Conservation (phyloP, 2,113 vertebrate species). For the Synchiropus splendidus region DNA sequence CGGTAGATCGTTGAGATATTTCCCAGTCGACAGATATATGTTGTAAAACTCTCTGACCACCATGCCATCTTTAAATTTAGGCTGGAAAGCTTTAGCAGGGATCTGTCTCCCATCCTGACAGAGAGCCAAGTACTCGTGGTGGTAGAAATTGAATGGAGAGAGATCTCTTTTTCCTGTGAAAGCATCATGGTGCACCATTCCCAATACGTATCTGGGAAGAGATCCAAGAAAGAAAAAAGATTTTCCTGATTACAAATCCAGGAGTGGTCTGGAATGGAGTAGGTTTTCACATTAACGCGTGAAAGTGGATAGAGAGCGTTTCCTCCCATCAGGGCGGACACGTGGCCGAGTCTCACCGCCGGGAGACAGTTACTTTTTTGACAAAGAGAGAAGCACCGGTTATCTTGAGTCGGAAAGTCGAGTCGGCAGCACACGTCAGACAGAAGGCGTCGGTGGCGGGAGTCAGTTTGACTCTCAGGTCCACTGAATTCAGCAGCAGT, state of each 20-base stretch:
- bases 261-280: not conserved
- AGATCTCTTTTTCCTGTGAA: no score
- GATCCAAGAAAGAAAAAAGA: not conserved
- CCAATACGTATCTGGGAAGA: no score
- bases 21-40: not conserved
- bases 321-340: not conserved
- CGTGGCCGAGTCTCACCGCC: not conserved
- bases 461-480: no score
- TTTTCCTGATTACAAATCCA: not conserved
- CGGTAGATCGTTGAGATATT: slow-evolving; percentile 3
- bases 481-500: no score
- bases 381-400: not conserved
- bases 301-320: not conserved
- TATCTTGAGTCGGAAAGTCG: no score
- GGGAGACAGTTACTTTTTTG: not conserved
- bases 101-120: not conserved
- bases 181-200: not conserved
- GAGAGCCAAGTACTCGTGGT: not conserved
- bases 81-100: no score
- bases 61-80: not conserved
- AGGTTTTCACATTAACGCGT: no score
- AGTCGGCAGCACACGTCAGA: not conserved
- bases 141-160: no score
- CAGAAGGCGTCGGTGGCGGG: no score
- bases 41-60: slow-evolving; percentile 6